Percentiles rank a stretch among this genome's conserved stretches.
phyloP scores from a whole-genome alignment of 2,113 vertebrate species.

The Gymnobelideus leadbeateri region DNA sequence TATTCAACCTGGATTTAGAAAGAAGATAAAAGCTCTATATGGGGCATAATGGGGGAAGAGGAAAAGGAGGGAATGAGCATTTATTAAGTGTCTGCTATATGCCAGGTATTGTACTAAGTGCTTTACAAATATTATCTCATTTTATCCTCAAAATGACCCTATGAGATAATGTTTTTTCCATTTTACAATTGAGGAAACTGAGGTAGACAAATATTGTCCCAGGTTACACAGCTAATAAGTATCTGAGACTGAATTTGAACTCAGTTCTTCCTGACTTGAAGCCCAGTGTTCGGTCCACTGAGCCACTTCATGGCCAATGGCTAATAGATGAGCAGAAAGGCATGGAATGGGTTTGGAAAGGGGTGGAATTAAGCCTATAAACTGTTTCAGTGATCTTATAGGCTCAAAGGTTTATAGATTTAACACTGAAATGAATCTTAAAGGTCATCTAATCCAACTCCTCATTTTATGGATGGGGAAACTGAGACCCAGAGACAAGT shows the following conservation, averaged over 20 bases:
- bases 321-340: not conserved
- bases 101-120: no score
- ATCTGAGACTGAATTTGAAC: not conserved
- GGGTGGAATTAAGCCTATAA: not conserved
- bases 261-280: not conserved
- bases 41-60: no score
- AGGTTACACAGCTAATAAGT: not conserved
- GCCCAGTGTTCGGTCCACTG: not conserved
- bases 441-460: not conserved
- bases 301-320: not conserved
- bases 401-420: not conserved
- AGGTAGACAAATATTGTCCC: not conserved
- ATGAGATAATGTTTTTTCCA: not conserved
- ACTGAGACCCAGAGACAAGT: not conserved
- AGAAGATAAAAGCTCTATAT: no score
- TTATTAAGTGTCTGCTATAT: no score
- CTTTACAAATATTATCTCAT: no score
- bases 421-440: not conserved
- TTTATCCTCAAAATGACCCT: no score
- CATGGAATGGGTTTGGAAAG: not conserved
- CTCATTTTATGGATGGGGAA: not conserved
- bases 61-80: no score
- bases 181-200: not conserved
- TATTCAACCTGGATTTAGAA: no score
- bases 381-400: not conserved